phyloP scores from a whole-genome alignment of 1,140 invertebrate genomes.

The Drosophila kikkawai region DNA sequence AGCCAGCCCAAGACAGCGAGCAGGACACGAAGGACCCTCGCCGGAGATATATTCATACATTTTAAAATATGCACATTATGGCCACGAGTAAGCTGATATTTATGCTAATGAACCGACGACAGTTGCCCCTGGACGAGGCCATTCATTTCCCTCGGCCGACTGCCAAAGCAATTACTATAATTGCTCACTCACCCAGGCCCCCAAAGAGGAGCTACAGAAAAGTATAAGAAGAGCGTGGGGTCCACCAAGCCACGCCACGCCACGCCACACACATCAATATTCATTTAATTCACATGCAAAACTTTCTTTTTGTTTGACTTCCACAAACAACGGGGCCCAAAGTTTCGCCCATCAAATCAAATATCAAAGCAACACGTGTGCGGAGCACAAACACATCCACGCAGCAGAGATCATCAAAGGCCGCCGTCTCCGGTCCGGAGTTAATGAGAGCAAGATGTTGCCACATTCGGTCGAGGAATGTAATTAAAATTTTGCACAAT shows the following conservation, averaged over 20 bases:
- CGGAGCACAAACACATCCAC: constrained; percentile 19
- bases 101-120: constrained; percentile 78
- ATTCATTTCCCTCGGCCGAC: constrained; percentile 54
- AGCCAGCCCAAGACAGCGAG: constrained; percentile 49
- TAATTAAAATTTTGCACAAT: constrained; percentile 36
- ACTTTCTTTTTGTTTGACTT: constrained; percentile 70
- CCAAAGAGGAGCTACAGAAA: not conserved
- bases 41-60: constrained; percentile 50
- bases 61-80: constrained; percentile 81
- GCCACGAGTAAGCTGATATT: constrained; percentile 78
- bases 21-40: constrained; percentile 11
- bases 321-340: constrained; percentile 42
- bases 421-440: not conserved
- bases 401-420: constrained; percentile 16
- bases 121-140: constrained; percentile 50
- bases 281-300: constrained; percentile 58
- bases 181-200: constrained; percentile 56
- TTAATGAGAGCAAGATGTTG: constrained; percentile 21
- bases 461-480: constrained; percentile 12
- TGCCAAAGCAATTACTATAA: constrained; percentile 79
- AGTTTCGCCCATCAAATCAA: constrained; percentile 70
- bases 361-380: constrained; percentile 82
- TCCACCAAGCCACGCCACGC: constrained; percentile 7
- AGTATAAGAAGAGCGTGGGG: not conserved
- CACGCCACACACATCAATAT: constrained; percentile 50